phyloP scores from a whole-genome alignment of 2,797 vertebrate species.

The Psittacula echo region DNA sequence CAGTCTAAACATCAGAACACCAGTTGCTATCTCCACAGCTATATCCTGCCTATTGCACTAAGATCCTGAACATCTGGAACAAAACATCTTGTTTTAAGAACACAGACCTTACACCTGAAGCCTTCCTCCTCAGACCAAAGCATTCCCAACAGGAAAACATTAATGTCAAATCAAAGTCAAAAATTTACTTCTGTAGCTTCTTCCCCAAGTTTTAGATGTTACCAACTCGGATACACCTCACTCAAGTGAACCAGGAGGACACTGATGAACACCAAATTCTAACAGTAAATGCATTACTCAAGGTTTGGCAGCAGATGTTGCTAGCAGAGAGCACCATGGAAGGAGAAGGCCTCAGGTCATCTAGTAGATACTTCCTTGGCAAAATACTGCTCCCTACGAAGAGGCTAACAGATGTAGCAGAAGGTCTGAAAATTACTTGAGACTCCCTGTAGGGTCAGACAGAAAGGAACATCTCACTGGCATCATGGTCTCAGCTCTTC shows the following conservation, averaged over 20 bases:
- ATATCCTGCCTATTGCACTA: background rate
- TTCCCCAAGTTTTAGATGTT: background rate
- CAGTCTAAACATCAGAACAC: background rate
- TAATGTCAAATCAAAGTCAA: background rate
- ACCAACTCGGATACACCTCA: background rate
- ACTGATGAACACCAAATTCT: background rate
- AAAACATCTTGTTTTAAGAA: background rate
- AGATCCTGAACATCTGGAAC: background rate
- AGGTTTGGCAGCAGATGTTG: accelerated
- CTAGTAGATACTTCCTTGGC: background rate
- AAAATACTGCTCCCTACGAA: background rate
- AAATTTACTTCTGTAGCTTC: background rate
- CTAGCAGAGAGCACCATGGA: background rate
- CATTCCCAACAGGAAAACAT: background rate
- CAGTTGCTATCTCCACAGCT: background rate
- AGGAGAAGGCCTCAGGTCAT: background rate
- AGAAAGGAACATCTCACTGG: background rate
- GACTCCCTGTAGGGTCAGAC: background rate
- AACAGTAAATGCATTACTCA: background rate
- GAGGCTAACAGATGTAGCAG: background rate
- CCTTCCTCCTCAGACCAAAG: background rate
- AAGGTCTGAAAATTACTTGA: background rate
- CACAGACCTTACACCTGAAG: background rate
- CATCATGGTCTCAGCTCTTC: background rate
- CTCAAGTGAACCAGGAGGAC: background rate